Base-by-base conservation (phyloP, 2,113 vertebrate species). In the Lethenteron reissneri region DNA sequence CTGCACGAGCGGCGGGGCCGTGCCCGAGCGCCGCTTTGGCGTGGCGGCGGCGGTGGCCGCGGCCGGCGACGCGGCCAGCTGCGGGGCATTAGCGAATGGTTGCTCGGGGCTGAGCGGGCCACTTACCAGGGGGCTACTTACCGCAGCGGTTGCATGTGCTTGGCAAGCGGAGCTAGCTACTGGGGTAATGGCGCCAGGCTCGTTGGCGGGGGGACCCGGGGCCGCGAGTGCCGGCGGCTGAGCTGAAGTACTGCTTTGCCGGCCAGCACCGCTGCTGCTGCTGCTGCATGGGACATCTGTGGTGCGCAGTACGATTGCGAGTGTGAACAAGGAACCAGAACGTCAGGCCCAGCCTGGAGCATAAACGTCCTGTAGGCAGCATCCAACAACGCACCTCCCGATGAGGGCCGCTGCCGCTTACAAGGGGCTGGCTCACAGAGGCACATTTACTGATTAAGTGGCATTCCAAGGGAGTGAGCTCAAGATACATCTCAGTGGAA, bases 11-110 rank as follows among this genome's bases (percentile, higher is more conserved):
- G 64, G 11, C 10, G 64, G 21, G 64, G n/a, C n/a, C 64, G 25
- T 68, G n/a, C 92, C 86, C 11, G 91, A 89, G 78, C 87, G 85
- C 72, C 88, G 86, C 79, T 94, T 91, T 74, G 89, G 88, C 59
- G 84, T 88, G 80, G 87, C 25, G 9, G 62, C 1, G 15, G 10
- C 15, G 21, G 15, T 2, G 10, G 64, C 10, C n/a, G 25, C 25
- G 64, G 64, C n/a, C 25, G 64, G 11, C 64, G 64, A 68, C 9
- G 64, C 64, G 25, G 64, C 64, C 25, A 25, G n/a, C 64, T 68
- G 64, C 25, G 64, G 25, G 10, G 64, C 64, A 68, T n/a, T 25
- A n/a, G 64, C 25, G 64, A n/a, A 68, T n/a, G 25, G 9, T 25
- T 68, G 64, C 64, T 68, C 64, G 25, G n/a, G n/a, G 64, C 64